phyloP scores from a whole-genome alignment of 2,797 vertebrate genomes.

The Mionectes olivaceus region DNA sequence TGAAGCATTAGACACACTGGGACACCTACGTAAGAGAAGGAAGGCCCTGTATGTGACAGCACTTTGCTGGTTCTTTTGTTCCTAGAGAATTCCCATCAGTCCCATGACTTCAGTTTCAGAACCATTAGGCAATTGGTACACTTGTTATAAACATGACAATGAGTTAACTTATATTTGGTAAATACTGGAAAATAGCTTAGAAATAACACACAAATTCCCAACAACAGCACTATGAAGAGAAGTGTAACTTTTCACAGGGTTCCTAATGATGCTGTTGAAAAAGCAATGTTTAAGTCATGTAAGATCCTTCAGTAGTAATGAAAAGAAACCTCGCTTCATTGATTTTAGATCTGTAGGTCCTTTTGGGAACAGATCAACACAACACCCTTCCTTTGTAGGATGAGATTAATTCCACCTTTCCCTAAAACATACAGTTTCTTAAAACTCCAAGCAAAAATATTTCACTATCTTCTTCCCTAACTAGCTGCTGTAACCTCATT shows the following conservation, averaged over 20 bases:
- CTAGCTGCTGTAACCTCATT: background rate
- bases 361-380: background rate
- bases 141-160: background rate
- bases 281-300: background rate
- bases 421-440: background rate
- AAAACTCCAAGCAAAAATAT: background rate
- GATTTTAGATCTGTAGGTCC: background rate
- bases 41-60: background rate
- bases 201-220: background rate
- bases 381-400: background rate
- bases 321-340: background rate
- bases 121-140: background rate
- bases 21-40: background rate
- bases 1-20: background rate
- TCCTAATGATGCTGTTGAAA: background rate
- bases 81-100: background rate
- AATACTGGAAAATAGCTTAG: background rate
- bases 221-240: background rate
- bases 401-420: background rate
- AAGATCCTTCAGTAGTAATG: background rate
- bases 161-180: background rate
- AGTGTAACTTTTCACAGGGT: background rate
- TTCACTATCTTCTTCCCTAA: background rate
- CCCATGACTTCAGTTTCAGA: background rate
- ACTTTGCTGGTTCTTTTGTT: background rate